Base-by-base conservation (phyloP, 2,797 vertebrate genomes). In the Eurystomus glaucurus region DNA sequence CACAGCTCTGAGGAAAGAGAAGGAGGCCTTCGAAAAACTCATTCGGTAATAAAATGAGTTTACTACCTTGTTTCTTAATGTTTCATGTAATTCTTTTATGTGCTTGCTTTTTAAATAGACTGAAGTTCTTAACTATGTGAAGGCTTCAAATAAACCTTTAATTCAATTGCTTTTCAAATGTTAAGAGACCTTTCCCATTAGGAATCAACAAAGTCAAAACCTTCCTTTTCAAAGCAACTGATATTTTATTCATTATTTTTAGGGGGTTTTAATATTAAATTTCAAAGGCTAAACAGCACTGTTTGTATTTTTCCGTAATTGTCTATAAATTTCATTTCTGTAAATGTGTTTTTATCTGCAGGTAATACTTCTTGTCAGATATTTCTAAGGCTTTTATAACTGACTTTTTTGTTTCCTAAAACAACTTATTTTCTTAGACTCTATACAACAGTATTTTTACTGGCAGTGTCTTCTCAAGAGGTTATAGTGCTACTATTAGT, bases 11-110 rank as follows among this genome's bases (percentile, higher is more conserved):
- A 98, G 99, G 21, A 99, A 99, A 86, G 99, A 99, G 95, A 99
- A 99, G 94, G 99, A 99, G 96, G 99, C 99, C 22, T 99, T 99
- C 5, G 99, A 99, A 86, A 99, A 99, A 92, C 98, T 99, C 28
- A 99, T 99, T 97, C 98, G 99, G 99, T 99, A 97, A 31, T 14
- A 39, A 12, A 74, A 23, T 39, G 46, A 4, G 3, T 62, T 55
- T 33, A n/a, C 16, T 77, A 9, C 31, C 9, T 43, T 51, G 33
- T 14, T 19, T 43, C 25, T 41, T 57, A 13, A n/a, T 10, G 33
- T 66, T 88, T 70, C 11, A 3, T 57, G 12, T 35, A 3, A 51
- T 60, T 51, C 21, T n/a, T 10, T 50, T 68, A 15, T 9, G 17
- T 46, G 28, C 17, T 68, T 43, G 31, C 31, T 4, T 78, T 70